These are phyloP conservation scores for Stegana nigrithorax DNA, from an alignment of 2,888 invertebrate species.

Conservation along the genomic window DNA sequence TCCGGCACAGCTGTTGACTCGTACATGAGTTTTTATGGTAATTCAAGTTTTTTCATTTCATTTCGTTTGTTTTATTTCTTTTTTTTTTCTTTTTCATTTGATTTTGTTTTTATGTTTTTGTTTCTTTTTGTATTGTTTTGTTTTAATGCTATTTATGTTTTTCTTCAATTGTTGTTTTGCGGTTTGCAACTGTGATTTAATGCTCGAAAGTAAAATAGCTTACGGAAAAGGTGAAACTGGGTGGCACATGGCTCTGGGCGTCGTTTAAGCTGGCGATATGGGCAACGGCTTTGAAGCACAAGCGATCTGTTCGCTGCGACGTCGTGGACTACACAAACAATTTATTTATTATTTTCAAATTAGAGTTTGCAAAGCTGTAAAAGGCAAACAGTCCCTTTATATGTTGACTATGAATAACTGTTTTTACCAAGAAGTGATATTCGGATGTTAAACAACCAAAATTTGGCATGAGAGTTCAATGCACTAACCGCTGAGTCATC, in stretches of 20 bases:
- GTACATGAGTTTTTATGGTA: conserved; percentile 60
- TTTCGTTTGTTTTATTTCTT: conserved; percentile 31
- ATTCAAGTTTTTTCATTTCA: conserved; percentile 58
- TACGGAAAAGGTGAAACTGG: conserved; percentile 11
- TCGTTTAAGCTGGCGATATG: background rate
- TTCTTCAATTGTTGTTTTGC: background rate
- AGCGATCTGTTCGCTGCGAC: no score
- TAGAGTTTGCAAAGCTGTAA: no score
- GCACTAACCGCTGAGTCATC: no score
- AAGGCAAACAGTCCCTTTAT: no score
- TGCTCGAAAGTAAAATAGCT: background rate
- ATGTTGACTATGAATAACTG: no score
- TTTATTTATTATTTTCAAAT: no score
- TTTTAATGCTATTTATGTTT: background rate
- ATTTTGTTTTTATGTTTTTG: background rate
- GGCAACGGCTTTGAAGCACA: no score
- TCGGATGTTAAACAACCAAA: no score
- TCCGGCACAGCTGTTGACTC: conserved; percentile 54
- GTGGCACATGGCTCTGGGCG: background rate
- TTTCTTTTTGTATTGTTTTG: background rate
- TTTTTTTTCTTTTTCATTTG: background rate
- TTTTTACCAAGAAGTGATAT: no score
- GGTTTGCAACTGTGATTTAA: background rate
- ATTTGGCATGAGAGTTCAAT: no score
- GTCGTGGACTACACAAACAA: no score